Conservation (phyloP, 1,140 invertebrate genomes). For the Calephelis nemesis region DNA sequence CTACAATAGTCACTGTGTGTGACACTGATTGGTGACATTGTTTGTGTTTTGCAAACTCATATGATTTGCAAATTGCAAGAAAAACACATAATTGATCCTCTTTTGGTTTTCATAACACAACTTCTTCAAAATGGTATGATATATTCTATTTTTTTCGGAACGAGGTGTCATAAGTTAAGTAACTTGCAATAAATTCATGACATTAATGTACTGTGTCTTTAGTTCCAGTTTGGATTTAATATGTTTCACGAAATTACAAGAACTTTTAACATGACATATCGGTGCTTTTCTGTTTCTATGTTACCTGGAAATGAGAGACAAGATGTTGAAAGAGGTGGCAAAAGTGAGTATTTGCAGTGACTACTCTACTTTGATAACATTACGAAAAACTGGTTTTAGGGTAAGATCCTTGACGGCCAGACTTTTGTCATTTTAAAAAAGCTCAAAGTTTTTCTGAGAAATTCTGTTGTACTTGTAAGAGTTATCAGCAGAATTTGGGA, state of each 20-base stretch:
- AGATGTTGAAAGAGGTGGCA: slow-evolving; percentile 98
- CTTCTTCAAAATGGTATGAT: slow-evolving; percentile 45
- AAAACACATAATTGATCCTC: background rate
- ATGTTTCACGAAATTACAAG: slow-evolving; percentile 91
- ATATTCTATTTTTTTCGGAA: background rate
- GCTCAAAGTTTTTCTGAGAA: no score
- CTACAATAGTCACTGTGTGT: no score
- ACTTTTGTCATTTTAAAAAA: no score
- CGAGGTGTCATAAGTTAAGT: no score
- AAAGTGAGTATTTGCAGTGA: slow-evolving; percentile 85
- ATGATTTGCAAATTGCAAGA: slow-evolving; percentile 7
- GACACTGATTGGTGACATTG: no score
- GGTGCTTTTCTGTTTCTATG: slow-evolving; percentile 98
- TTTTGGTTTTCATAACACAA: background rate
- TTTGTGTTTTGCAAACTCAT: slow-evolving; percentile 17
- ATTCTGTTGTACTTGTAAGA: no score
- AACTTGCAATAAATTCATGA: slow-evolving; percentile 18
- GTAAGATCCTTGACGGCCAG: no score
- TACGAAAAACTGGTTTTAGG: no score
- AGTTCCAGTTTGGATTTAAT: slow-evolving; percentile 90
- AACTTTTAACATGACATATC: slow-evolving; percentile 90
- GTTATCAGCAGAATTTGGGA: no score
- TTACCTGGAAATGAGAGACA: slow-evolving; percentile 94
- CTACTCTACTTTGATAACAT: no score
- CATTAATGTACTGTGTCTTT: slow-evolving; percentile 49